A percentile compares a stretch with the other conserved stretches of the same genome.
phyloP scores from a whole-genome alignment of 2,888 invertebrate species.

The Eilema caniola region DNA sequence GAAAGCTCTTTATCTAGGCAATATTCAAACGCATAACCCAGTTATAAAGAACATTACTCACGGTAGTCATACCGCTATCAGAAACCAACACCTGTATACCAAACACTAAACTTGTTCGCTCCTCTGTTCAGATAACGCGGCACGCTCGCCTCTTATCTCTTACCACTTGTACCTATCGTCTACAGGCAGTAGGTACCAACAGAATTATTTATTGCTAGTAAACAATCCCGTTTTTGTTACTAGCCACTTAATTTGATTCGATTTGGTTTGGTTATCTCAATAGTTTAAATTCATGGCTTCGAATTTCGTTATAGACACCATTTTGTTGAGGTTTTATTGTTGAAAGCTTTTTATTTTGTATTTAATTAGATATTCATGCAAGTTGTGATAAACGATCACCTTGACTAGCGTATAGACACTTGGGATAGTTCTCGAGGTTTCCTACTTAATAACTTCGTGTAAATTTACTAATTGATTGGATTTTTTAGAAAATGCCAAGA shows the following conservation, averaged over 20 bases:
- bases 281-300: conserved; percentile 8
- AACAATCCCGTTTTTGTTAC: conserved; percentile 12
- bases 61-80: conserved; percentile 17
- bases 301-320: neutral
- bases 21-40: conserved; percentile 1
- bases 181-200: conserved; percentile 15
- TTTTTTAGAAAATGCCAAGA: no score
- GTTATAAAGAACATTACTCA: conserved; percentile 1
- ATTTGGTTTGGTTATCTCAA: conserved; percentile 14
- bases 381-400: neutral
- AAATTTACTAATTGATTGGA: no score
- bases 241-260: conserved; percentile 12
- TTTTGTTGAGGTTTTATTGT: neutral
- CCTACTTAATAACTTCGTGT: no score
- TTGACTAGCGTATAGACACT: neutral
- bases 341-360: conserved; percentile 1
- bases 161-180: conserved; percentile 53
- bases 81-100: conserved; percentile 37
- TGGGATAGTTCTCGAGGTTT: neutral
- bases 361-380: neutral
- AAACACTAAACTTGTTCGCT: conserved; percentile 46
- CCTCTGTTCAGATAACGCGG: conserved; percentile 50
- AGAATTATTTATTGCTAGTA: conserved; percentile 23
- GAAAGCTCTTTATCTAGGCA: neutral
- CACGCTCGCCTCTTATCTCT: conserved; percentile 54